These are phyloP conservation scores for Passerculus sandwichensis DNA, from an alignment of 2,797 vertebrate genomes.

Conservation along the genomic window DNA sequence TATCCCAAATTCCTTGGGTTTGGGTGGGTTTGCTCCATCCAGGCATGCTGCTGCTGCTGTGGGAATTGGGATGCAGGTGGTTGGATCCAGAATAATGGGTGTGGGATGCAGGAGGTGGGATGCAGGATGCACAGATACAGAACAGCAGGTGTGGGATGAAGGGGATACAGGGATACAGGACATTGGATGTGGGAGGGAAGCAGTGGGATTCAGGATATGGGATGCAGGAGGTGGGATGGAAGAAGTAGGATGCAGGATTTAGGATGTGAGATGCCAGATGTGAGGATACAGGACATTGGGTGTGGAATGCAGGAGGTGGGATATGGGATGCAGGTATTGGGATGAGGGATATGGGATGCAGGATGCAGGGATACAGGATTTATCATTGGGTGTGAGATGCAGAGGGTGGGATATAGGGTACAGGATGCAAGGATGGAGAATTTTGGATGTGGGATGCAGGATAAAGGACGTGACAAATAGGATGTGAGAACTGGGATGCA, in stretches of 20 bases:
- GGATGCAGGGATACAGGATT: no score
- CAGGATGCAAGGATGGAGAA: background rate
- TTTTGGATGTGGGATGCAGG: background rate
- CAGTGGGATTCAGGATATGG: no score
- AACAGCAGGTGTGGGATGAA: accelerated
- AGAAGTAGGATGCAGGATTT: no score
- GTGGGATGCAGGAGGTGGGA: background rate
- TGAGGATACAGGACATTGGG: accelerated
- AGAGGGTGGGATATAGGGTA: background rate
- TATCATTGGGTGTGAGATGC: background rate
- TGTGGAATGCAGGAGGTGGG: background rate
- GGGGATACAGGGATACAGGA: background rate
- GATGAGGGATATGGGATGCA: background rate
- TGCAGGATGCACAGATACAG: background rate
- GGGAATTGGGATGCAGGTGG: background rate
- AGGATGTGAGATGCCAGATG: background rate
- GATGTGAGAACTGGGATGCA: background rate
- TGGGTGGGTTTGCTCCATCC: accelerated
- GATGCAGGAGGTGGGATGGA: background rate
- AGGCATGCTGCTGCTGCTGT: background rate
- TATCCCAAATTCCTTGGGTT: background rate
- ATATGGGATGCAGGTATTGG: no score
- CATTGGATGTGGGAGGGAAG: background rate
- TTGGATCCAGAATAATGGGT: background rate
- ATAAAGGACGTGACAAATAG: background rate